These are phyloP conservation scores for Galemys pyrenaicus DNA, from an alignment of 2,113 vertebrate genomes.

Conservation along the genomic window DNA sequence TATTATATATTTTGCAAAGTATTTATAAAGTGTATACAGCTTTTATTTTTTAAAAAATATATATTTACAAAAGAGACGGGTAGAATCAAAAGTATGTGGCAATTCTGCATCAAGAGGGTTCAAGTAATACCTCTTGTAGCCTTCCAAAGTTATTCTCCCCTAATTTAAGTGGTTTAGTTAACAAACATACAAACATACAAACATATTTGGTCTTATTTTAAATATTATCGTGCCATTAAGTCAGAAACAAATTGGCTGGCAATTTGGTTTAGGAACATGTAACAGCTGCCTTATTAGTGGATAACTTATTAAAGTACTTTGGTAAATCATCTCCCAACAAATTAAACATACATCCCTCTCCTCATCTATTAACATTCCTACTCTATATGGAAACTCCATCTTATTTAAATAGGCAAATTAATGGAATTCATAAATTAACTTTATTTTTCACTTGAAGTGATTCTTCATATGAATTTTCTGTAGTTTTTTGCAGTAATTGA, in stretches of 20 bases:
- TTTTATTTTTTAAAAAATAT: neutral
- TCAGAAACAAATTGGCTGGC: neutral
- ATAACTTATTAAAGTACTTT: neutral
- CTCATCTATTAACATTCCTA: constrained; percentile 19
- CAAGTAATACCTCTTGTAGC: neutral
- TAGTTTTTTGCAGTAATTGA: neutral
- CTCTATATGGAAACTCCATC: neutral
- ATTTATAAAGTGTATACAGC: neutral
- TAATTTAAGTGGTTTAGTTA: neutral
- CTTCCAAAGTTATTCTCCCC: neutral
- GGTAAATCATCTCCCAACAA: neutral
- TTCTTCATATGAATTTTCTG: neutral
- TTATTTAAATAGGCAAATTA: constrained; percentile 18
- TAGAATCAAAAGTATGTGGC: neutral
- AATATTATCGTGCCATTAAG: neutral
- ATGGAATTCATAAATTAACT: constrained; percentile 6
- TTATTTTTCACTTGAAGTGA: neutral
- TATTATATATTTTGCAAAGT: neutral
- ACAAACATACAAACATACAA: neutral
- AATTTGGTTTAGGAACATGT: neutral
- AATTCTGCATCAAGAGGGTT: neutral
- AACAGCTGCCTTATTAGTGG: neutral
- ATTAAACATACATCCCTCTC: neutral
- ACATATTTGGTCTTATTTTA: neutral
- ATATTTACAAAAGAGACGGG: neutral